Evolutionary conservation across 2,888 invertebrate genomes (phyloP).

Genomic region (Endomychus coccineus): DNA sequence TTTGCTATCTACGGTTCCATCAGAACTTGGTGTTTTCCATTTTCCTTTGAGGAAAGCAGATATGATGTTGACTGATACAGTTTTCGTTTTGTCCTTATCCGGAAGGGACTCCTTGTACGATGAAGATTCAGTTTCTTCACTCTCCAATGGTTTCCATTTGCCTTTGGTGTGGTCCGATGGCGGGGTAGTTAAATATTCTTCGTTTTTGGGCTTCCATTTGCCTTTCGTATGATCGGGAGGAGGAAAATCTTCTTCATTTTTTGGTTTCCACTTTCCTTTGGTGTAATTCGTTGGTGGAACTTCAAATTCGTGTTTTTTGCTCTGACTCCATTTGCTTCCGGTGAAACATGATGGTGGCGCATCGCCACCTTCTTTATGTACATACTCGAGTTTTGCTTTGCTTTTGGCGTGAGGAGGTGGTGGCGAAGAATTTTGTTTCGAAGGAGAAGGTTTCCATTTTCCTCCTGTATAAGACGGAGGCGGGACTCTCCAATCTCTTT

Average conservation of each 20-base stretch:
- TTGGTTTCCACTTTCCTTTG: conserved; percentile 50
- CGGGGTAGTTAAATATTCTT: conserved; percentile 24
- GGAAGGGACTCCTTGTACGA: neutral
- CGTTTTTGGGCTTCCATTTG: conserved; percentile 64
- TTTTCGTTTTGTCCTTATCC: too few species aligned
- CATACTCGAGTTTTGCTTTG: conserved; percentile 1
- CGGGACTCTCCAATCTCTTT: conserved; percentile 51
- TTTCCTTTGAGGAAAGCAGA: conserved; percentile 70
- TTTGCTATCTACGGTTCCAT: conserved; percentile 11
- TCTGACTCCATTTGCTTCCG: conserved; percentile 16
- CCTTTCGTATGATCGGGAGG: conserved; percentile 66
- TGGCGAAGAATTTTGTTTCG: conserved; percentile 19
- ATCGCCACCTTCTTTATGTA: conserved; percentile 59
- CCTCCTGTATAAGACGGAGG: conserved; percentile 53
- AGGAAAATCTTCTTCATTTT: conserved; percentile 45
- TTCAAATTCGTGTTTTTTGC: conserved; percentile 45
- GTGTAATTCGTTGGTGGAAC: conserved; percentile 49
- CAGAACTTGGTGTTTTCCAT: conserved; percentile 54
- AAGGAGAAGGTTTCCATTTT: conserved; percentile 51
- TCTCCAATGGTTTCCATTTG: conserved; percentile 61
- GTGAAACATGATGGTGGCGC: conserved; percentile 35
- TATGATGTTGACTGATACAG: conserved; percentile 43
- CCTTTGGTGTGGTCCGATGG: conserved; percentile 52
- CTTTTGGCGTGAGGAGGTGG: conserved; percentile 28
- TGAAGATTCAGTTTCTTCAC: neutral